These are phyloP conservation scores for Cosmopolites sordidus DNA, from an alignment of 2,888 invertebrate genomes.

Conservation along the genomic window DNA sequence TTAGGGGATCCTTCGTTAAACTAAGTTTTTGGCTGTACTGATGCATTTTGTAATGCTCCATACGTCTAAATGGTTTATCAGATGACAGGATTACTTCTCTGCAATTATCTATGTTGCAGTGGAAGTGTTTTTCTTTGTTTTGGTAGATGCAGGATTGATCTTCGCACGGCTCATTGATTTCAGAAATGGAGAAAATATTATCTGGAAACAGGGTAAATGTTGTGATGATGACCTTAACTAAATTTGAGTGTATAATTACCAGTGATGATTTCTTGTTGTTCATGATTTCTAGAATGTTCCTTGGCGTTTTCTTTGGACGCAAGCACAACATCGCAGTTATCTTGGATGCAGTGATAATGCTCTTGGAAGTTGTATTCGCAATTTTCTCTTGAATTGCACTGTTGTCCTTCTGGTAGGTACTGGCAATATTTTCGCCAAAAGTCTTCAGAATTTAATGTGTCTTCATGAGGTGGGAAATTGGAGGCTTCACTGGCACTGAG, in stretches of 20 bases:
- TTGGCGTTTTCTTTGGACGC: conserved; percentile 63
- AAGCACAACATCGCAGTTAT: conserved; percentile 65
- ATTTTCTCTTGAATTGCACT: conserved; percentile 39
- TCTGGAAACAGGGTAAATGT: conserved; percentile 47
- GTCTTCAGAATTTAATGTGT: conserved; percentile 49
- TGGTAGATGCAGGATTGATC: conserved; percentile 69
- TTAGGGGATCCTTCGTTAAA: conserved; percentile 48
- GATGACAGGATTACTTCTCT: conserved; percentile 71
- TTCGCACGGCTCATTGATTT: conserved; percentile 61
- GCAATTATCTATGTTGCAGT: conserved; percentile 87
- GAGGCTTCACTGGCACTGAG: conserved; percentile 43
- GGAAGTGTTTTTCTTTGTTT: conserved; percentile 77
- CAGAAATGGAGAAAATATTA: conserved; percentile 64
- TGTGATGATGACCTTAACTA: background rate
- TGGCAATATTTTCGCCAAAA: conserved; percentile 57
- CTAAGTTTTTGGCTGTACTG: conserved; percentile 48
- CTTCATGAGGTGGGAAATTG: conserved; percentile 36
- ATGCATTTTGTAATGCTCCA: conserved; percentile 85
- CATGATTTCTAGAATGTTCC: conserved; percentile 84
- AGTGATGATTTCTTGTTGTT: conserved; percentile 81
- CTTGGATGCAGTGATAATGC: conserved; percentile 82
- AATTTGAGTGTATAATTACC: background rate
- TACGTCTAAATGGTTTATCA: conserved; percentile 73
- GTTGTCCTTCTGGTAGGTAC: conserved; percentile 46
- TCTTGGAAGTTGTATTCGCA: conserved; percentile 68